phyloP scores from a whole-genome alignment of 2,113 vertebrate genomes.

The Marcusenius ussheri region DNA sequence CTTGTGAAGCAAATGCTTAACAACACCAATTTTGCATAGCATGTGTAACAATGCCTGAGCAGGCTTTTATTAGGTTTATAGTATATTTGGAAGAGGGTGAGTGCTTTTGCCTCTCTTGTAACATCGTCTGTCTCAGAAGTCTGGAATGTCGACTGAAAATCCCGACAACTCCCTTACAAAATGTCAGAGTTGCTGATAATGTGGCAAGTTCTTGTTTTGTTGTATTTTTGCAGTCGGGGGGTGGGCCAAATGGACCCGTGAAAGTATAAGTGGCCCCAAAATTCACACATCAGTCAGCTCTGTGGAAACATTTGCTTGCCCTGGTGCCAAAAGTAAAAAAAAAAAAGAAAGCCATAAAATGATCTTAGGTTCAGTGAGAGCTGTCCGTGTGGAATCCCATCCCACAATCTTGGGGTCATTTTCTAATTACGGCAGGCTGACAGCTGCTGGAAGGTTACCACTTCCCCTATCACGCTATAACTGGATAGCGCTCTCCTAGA shows the following conservation, averaged over 20 bases:
- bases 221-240: background rate
- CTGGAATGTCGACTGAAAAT: too few relatives aligned
- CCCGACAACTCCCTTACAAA: background rate
- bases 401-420: constrained; percentile 15
- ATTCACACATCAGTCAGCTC: background rate
- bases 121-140: too few relatives aligned
- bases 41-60: too few relatives aligned
- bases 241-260: background rate
- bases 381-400: background rate
- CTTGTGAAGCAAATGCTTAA: too few relatives aligned
- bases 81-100: background rate
- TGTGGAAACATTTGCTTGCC: background rate
- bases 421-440: constrained; percentile 23
- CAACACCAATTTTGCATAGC: too few relatives aligned
- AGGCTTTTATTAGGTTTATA: too few relatives aligned
- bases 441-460: constrained; percentile 26
- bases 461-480: constrained; percentile 22
- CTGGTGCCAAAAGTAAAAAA: background rate
- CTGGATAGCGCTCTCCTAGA: constrained; percentile 15
- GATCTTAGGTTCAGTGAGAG: background rate
- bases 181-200: background rate
- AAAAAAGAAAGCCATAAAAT: background rate
- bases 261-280: background rate
- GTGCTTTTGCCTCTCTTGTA: too few relatives aligned
- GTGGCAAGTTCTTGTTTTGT: background rate